Evolutionary conservation across 92 coral and sea anemone species (phyloP).

Genomic region (Phenganax marumi): DNA sequence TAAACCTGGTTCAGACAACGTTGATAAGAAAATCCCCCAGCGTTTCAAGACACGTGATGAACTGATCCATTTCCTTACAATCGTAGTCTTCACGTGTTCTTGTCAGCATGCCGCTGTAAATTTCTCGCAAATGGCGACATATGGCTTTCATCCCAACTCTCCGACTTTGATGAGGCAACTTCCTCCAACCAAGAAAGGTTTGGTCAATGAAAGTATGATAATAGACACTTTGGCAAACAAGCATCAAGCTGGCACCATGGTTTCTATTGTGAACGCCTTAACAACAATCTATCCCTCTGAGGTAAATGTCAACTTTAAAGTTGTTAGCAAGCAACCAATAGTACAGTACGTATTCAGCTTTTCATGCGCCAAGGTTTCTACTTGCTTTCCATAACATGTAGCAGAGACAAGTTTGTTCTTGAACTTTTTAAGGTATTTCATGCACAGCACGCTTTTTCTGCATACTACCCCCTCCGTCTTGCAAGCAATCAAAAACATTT

Average conservation of each 20-base stretch:
- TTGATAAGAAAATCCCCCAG: constrained; percentile 55
- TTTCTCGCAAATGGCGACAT: neutral
- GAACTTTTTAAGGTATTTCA: too few species aligned
- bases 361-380: too few species aligned
- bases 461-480: too few species aligned
- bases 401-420: too few species aligned
- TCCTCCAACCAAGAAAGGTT: constrained; percentile 5
- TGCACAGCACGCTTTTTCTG: too few species aligned
- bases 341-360: too few species aligned
- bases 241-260: neutral
- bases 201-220: neutral
- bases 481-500: too few species aligned
- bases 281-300: neutral
- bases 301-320: constrained; percentile 10
- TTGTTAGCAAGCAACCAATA: neutral
- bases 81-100: constrained; percentile 46
- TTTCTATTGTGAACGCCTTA: neutral
- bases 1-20: constrained; percentile 47
- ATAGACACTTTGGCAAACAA: constrained; percentile 9
- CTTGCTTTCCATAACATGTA: too few species aligned
- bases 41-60: constrained; percentile 29
- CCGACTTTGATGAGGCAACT: constrained; percentile 1
- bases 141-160: constrained; percentile 22
- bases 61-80: constrained; percentile 57
- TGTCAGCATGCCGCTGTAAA: too few species aligned